Percentiles rank a stretch among this genome's conserved stretches.
Conservation (phyloP, 2,888 invertebrate species). For the Tholera decimalis region DNA sequence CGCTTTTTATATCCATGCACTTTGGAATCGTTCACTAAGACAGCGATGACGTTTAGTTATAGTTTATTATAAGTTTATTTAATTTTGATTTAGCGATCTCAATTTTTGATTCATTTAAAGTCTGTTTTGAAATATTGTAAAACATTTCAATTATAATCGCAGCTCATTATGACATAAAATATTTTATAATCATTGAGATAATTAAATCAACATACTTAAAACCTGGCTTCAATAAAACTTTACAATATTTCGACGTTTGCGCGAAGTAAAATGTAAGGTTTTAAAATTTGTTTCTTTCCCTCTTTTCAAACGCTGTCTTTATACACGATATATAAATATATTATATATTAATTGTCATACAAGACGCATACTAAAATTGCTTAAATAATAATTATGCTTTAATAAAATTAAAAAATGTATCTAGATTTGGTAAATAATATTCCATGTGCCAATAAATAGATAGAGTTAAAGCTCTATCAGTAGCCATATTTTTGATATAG, state of each 20-base stretch:
- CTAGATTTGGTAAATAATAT: conserved; percentile 76
- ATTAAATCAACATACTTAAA: conserved; percentile 51
- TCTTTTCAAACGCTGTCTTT: conserved; percentile 74
- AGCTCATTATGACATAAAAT: conserved; percentile 10
- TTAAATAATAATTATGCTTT: conserved; percentile 76
- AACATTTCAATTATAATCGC: conserved; percentile 30
- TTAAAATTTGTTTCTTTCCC: conserved; percentile 61
- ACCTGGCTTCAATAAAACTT: conserved; percentile 74
- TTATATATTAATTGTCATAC: conserved; percentile 88
- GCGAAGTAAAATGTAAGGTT: conserved; percentile 85
- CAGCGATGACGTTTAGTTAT: conserved; percentile 62
- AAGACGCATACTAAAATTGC: conserved; percentile 76
- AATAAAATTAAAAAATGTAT: conserved; percentile 68
- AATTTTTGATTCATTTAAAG: conserved; percentile 41
- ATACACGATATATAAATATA: conserved; percentile 87
- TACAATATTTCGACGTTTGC: conserved; percentile 83
- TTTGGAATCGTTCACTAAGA: conserved; percentile 63
- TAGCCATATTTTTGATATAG: conserved; percentile 89
- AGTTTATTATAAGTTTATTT: conserved; percentile 55
- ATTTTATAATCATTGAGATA: conserved; percentile 59
- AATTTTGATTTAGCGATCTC: conserved; percentile 63
- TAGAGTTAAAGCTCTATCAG: conserved; percentile 77
- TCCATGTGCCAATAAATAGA: conserved; percentile 87
- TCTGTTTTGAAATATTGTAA: conserved; percentile 10
- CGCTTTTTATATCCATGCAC: conserved; percentile 67